Evolutionary conservation across 2,113 vertebrate genomes (phyloP).

Genomic region (Platysternon megacephalum): DNA sequence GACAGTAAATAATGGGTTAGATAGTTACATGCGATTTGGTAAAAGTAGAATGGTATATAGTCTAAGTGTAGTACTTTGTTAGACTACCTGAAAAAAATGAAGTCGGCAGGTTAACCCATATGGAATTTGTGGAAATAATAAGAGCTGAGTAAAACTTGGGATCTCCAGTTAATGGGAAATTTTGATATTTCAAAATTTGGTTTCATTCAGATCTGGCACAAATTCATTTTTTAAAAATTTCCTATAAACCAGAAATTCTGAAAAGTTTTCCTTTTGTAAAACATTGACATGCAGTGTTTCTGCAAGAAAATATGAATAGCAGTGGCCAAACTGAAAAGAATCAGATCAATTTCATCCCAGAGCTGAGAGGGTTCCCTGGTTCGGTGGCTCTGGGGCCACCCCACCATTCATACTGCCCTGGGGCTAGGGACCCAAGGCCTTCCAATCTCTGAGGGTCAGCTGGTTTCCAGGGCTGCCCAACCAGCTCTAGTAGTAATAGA

Average conservation of each 20-base stretch:
- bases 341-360: background rate
- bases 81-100: background rate
- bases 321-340: background rate
- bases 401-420: background rate
- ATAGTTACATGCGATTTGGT: background rate
- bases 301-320: background rate
- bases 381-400: background rate
- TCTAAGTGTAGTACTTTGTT: background rate
- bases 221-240: background rate
- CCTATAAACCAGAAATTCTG: background rate
- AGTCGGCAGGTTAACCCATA: background rate
- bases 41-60: background rate
- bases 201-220: background rate
- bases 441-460: background rate
- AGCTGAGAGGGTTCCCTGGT: background rate
- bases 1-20: background rate
- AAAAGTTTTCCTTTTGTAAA: background rate
- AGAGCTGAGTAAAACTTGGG: background rate
- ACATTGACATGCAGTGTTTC: background rate
- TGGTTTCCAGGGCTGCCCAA: background rate
- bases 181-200: background rate
- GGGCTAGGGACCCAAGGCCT: background rate
- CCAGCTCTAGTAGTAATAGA: background rate
- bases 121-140: background rate
- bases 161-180: background rate